These are phyloP conservation scores for Paralinhomoeus sp. DNA, from an alignment of 2,888 invertebrate genomes.

Conservation along the genomic window DNA sequence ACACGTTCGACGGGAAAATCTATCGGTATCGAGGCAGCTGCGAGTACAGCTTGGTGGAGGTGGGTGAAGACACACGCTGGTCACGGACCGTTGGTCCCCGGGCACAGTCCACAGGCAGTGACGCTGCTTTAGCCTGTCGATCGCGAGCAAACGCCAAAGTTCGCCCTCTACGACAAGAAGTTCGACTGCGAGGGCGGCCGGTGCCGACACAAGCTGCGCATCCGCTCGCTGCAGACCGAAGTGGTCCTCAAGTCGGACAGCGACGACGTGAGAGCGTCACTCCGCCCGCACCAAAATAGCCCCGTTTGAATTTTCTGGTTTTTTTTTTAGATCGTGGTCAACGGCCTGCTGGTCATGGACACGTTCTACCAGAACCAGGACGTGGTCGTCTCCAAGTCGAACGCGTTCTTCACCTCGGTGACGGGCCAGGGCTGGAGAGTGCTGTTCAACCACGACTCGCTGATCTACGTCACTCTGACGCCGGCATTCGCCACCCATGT, in stretches of 20 bases:
- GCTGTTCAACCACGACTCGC: conserved; percentile 1
- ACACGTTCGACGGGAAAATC: conserved; percentile 53
- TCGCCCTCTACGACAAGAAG: conserved; percentile 2
- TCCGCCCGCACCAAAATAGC: no score
- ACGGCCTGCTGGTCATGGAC: conserved; percentile 1
- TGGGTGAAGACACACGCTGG: conserved; percentile 2
- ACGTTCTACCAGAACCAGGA: background rate
- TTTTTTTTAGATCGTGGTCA: conserved; percentile 1
- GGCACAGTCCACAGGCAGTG: no score
- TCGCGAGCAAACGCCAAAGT: background rate
- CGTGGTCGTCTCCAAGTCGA: background rate
- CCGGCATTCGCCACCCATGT: conserved; percentile 1
- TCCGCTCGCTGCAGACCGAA: background rate
- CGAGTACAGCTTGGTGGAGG: conserved; percentile 46
- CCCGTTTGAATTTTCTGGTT: no score
- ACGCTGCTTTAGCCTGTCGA: no score
- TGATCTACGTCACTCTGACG: conserved; percentile 1
- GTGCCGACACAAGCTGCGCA: background rate
- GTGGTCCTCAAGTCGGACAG: background rate
- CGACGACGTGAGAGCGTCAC: background rate
- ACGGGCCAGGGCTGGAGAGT: conserved; percentile 2
- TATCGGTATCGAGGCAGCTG: conserved; percentile 68
- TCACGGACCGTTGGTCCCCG: background rate
- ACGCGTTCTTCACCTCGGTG: conserved; percentile 1
- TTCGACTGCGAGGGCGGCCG: background rate